Base-by-base conservation (phyloP, 2,888 invertebrate genomes). In the Gari tellinella region DNA sequence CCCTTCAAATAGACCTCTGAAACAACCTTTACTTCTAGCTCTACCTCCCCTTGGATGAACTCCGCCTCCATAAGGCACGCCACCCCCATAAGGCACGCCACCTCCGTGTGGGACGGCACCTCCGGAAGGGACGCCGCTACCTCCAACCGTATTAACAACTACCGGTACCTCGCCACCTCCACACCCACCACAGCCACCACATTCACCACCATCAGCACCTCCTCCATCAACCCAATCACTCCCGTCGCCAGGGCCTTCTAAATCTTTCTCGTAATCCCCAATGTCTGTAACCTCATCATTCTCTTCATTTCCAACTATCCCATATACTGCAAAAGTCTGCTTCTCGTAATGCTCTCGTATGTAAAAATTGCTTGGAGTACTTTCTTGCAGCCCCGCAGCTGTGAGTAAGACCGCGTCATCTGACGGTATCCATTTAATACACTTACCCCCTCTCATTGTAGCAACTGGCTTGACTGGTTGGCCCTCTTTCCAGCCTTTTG, bases 361-460 rank as follows among this genome's bases (percentile, higher is more conserved):
- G 63, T 87, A 89, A 51, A 86, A 82, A 76, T 92, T 92, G 46
- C 88, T 88, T 0, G 92, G 92, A 0, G 88, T 88, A 31, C 83
- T 85, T 41, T 83, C 82, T 38, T 91, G 88, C 69, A 92, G 92
- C 4, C 93, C 93, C 49, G 92, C 92, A 0, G 93, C 93, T 40
- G 92, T 75, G 15, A 92, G 88, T 65, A 93, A 80, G 7, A 91
- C 79, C 78, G 90, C 83, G 23, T 84, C 80, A 51, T 90, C 90
- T 0, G 89, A 87, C 2, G 89, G 89, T n/a, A 88, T 72, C n/a
- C 74, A 51, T 19, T 63, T 53, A 3, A 78, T 68, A 10, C 48
- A 23, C 23, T 62, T 69, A 7, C 63, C 38, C 26, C 52, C 69
- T n/a, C n/a, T n/a, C n/a, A n/a, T n/a, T 21, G 62, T 53, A 14